These are phyloP conservation scores for Aptenodytes patagonicus DNA, from an alignment of 2,113 vertebrate species.

Conservation along the genomic window DNA sequence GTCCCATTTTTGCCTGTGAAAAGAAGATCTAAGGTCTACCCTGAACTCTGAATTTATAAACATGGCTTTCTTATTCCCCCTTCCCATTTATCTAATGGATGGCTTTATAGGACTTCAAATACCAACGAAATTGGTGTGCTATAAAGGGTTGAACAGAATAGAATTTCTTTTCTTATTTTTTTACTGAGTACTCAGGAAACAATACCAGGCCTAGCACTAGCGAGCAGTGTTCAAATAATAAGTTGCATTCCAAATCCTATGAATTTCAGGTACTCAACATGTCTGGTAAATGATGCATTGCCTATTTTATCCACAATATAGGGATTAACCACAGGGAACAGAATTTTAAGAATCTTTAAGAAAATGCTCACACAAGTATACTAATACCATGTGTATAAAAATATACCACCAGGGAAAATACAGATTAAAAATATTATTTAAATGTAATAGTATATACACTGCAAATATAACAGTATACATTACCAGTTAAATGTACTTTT, in stretches of 20 bases:
- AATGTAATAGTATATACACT: background rate
- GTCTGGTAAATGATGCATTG: background rate
- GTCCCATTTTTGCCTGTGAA: background rate
- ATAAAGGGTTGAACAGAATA: background rate
- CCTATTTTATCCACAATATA: slow-evolving; percentile 17
- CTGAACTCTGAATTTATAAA: background rate
- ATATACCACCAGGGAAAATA: slow-evolving; percentile 40
- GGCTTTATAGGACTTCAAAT: background rate
- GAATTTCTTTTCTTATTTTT: background rate
- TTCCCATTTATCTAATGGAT: background rate
- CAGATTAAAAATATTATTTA: background rate
- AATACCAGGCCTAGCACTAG: background rate
- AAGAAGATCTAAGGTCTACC: background rate
- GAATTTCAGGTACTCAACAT: background rate
- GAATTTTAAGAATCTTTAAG: slow-evolving; percentile 3
- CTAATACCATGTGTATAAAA: slow-evolving; percentile 46
- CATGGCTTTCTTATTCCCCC: background rate
- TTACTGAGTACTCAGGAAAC: slow-evolving; percentile 7
- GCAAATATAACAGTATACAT: background rate
- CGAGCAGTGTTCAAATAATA: slow-evolving; percentile 29
- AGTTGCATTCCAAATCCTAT: slow-evolving; percentile 21
- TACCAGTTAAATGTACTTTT: background rate
- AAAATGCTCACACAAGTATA: slow-evolving; percentile 10
- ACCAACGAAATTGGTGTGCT: background rate
- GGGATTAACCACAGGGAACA: slow-evolving; percentile 10